Percentiles rank a stretch among this genome's conserved stretches.
Conservation (phyloP, 2,113 vertebrate species). For the Amazona guildingii region DNA sequence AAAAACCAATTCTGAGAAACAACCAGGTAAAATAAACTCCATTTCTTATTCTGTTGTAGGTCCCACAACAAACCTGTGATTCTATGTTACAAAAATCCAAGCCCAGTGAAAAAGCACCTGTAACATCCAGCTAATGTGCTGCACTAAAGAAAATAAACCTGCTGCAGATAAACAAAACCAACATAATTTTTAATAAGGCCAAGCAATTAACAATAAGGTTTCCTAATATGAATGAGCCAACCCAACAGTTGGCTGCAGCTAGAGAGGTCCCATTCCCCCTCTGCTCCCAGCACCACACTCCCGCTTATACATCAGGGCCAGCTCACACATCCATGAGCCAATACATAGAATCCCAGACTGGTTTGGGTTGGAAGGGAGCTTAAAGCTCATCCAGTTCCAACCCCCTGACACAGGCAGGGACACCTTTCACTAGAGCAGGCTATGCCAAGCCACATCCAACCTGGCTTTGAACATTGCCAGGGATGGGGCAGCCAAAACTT, state of each 20-base stretch:
- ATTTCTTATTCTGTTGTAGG: neutral
- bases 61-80: neutral
- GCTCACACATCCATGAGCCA: neutral
- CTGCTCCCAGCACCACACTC: neutral
- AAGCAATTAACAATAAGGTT: neutral
- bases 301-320: accelerated
- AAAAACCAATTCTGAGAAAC: neutral
- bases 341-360: neutral
- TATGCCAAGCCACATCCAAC: neutral
- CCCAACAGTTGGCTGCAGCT: accelerated
- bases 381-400: neutral
- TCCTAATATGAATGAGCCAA: neutral
- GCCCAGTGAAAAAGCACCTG: neutral
- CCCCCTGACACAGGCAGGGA: neutral
- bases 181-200: neutral
- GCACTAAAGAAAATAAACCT: neutral
- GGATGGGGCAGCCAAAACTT: neutral
- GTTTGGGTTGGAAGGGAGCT: neutral
- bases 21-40: neutral
- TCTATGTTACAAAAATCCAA: neutral
- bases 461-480: neutral
- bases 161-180: neutral
- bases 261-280: accelerated
- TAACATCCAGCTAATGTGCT: neutral
- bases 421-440: neutral